Conservation (phyloP, 2,797 vertebrate genomes). For the Bovichtus variegatus region DNA sequence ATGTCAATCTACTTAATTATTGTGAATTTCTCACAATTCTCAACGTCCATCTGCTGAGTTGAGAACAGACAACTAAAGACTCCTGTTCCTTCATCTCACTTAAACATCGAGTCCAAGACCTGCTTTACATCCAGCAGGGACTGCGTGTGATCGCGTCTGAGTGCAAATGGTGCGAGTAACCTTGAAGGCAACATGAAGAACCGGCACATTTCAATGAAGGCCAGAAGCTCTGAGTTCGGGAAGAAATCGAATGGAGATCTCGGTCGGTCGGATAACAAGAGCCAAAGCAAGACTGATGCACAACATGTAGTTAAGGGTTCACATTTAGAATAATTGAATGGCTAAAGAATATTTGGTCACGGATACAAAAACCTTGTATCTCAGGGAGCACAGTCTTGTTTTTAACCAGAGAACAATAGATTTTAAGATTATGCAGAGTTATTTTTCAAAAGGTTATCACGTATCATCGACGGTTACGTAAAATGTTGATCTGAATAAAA, state of each 20-base stretch:
- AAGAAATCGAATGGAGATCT: neutral
- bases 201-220: constrained; percentile 36
- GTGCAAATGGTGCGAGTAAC: constrained; percentile 38
- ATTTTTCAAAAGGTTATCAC: neutral
- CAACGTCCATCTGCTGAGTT: constrained; percentile 52
- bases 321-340: neutral
- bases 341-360: neutral
- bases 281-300: neutral
- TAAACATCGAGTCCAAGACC: constrained; percentile 33
- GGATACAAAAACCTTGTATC: neutral
- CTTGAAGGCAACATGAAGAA: constrained; percentile 25
- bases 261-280: neutral
- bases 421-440: neutral
- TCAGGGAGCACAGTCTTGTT: neutral
- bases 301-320: neutral
- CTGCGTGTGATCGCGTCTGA: neutral
- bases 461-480: neutral
- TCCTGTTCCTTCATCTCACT: constrained; percentile 45
- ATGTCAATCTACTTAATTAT: too few relatives aligned
- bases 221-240: constrained; percentile 2
- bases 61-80: constrained; percentile 29
- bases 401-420: neutral
- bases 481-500: neutral
- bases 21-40: too few relatives aligned
- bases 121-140: constrained; percentile 47